These are phyloP conservation scores for Uloborus diversus DNA, from an alignment of 1,140 invertebrate genomes.

Conservation along the genomic window DNA sequence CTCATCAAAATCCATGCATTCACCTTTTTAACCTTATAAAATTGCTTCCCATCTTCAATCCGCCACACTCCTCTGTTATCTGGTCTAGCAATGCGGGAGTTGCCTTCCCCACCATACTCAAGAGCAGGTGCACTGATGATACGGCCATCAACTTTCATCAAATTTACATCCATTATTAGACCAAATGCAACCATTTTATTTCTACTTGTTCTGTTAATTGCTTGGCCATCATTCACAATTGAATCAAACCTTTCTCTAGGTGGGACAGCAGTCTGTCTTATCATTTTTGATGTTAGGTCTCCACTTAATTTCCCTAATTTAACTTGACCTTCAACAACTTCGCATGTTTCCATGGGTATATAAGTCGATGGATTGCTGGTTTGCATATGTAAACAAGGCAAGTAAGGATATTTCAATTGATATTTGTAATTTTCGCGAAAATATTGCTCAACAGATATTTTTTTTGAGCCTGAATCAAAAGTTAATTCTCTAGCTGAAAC, in stretches of 20 bases:
- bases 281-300: conserved; percentile 51
- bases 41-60: conserved; percentile 29
- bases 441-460: conserved; percentile 26
- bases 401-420: conserved; percentile 59
- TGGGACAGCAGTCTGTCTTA: conserved; percentile 59
- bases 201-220: not conserved
- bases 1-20: conserved; percentile 32
- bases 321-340: conserved; percentile 61
- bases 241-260: conserved; percentile 60
- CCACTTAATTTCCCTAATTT: conserved; percentile 45
- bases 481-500: conserved; percentile 3
- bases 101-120: not conserved
- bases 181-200: conserved; percentile 1
- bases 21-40: conserved; percentile 1
- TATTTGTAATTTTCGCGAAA: conserved; percentile 21
- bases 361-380: conserved; percentile 54
- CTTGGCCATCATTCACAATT: not conserved
- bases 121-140: conserved; percentile 13
- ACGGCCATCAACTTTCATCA: not conserved
- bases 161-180: conserved; percentile 10
- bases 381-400: conserved; percentile 64
- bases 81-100: too few species aligned
- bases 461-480: not conserved
- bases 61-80: conserved; percentile 31
- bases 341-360: conserved; percentile 64